Base-by-base conservation (phyloP, 2,113 vertebrate genomes). In the Edolisoma coerulescens region DNA sequence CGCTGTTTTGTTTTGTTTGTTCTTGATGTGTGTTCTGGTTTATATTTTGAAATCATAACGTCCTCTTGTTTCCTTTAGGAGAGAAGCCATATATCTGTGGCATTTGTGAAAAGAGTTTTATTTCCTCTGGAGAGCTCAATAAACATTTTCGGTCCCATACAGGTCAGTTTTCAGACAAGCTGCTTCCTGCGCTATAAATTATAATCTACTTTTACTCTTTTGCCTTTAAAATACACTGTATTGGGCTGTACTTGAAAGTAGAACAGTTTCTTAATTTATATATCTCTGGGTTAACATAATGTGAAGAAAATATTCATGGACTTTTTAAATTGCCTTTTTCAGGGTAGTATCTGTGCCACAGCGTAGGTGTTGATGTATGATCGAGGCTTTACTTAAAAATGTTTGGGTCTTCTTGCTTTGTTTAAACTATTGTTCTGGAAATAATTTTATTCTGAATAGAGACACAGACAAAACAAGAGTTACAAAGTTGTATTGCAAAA, bases 101-200 rank as follows among this genome's bases (percentile, higher is more conserved):
- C 97, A 98, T 98, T 97, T 99, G 99, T 97, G 98, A 98, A 68
- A 99, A 99, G 98, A 98, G 98, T 96, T 99, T 99, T 98, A 98
- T 99, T 97, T 99, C 99, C 47, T 99, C 99, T 69, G 99, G 99
- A 73, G 99, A 99, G 87, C 98, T 99, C 97, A 99, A 99, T 97
- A 99, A 99, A 97, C 99, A 99, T 97, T 99, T 99, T 97, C 97
- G 99, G 65, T 98, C 99, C 88, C 99, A 99, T 95, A 99, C 99
- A 89, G 99, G 99, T 99, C 96, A 97, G 98, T 98, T 95, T 95
- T 96, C 92, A 96, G 97, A 81, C 95, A 97, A 87, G 96, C 95
- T 59, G 47, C 84, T 97, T 96, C 94, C 92, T 96, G 85, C 56
- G 30, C 79, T n/a, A 32, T 92, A 91, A 90, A 92, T 94, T 85